Evolutionary conservation across 2,888 invertebrate genomes (phyloP).

Genomic region (Ochropleura leucogaster): DNA sequence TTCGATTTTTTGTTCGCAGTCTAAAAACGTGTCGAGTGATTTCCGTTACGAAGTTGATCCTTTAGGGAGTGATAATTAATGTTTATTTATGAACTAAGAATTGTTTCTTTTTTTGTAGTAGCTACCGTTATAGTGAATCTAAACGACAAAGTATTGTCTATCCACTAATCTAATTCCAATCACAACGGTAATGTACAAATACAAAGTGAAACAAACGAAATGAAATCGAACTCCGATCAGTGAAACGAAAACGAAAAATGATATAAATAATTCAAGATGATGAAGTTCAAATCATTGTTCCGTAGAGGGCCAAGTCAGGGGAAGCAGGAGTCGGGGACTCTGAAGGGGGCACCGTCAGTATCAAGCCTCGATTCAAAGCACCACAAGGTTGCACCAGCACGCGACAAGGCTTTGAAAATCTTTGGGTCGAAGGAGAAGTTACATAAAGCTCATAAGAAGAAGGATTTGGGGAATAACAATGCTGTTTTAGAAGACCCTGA

Average conservation of each 20-base stretch:
- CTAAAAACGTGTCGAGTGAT: constrained; percentile 60
- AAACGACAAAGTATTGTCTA: constrained; percentile 32
- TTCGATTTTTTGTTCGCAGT: constrained; percentile 48
- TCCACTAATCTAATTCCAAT: constrained; percentile 70
- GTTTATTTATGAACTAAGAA: constrained; percentile 24
- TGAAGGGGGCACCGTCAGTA: constrained; percentile 92
- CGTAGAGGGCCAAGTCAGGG: constrained; percentile 95
- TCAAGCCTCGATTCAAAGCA: constrained; percentile 92
- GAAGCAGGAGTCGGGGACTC: constrained; percentile 86
- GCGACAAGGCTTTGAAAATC: constrained; percentile 87
- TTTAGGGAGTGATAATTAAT: constrained; percentile 36
- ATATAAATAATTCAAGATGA: constrained; percentile 92
- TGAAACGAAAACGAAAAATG: constrained; percentile 84
- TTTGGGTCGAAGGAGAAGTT: constrained; percentile 90
- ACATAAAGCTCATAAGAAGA: constrained; percentile 86
- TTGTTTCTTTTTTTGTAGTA: constrained; percentile 6
- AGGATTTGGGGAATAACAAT: constrained; percentile 87
- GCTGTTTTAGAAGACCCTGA: constrained; percentile 88
- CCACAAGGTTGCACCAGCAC: constrained; percentile 88
- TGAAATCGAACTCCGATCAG: constrained; percentile 79
- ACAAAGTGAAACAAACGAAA: constrained; percentile 67
- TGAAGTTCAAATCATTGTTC: constrained; percentile 97
- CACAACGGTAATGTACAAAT: constrained; percentile 59
- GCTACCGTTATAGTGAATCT: constrained; percentile 6
- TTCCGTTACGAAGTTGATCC: constrained; percentile 56